A percentile compares a stretch with the other conserved stretches of the same genome.
phyloP scores from a whole-genome alignment of 2,888 invertebrate species.

The Tenthredo amoena region DNA sequence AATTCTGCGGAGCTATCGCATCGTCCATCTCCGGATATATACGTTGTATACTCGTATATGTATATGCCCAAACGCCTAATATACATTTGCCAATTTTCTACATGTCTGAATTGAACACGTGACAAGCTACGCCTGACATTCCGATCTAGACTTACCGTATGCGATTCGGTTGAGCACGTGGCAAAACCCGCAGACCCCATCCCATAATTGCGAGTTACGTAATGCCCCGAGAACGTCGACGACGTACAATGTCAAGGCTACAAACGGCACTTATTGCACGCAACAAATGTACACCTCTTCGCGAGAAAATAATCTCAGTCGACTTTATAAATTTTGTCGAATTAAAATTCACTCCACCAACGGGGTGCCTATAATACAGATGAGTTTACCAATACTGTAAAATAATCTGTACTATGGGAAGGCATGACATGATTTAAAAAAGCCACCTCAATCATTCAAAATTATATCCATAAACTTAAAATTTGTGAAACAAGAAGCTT shows the following conservation, averaged over 20 bases:
- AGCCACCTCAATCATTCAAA: too few species aligned
- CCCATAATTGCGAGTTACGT: conserved; percentile 60
- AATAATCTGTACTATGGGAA: too few species aligned
- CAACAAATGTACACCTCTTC: not conserved
- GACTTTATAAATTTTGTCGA: not conserved
- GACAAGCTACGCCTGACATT: not conserved
- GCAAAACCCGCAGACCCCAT: conserved; percentile 8
- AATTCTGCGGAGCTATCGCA: not conserved
- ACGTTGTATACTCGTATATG: not conserved
- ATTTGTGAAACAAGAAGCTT: too few species aligned
- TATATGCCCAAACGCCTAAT: not conserved
- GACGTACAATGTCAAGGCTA: conserved; percentile 68
- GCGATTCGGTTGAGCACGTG: conserved; percentile 47
- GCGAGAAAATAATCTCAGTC: not conserved
- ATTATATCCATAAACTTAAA: too few species aligned
- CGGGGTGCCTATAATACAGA: too few species aligned
- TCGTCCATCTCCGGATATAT: not conserved
- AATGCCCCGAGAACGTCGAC: conserved; percentile 57
- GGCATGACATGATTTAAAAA: too few species aligned
- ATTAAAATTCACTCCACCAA: too few species aligned
- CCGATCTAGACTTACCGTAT: conserved; percentile 13
- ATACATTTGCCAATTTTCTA: conserved; percentile 16
- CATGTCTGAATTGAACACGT: conserved; percentile 2
- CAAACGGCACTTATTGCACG: conserved; percentile 54
- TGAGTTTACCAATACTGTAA: too few species aligned